phyloP scores from a whole-genome alignment of 1,140 invertebrate species.

The Ceratina calcarata region DNA sequence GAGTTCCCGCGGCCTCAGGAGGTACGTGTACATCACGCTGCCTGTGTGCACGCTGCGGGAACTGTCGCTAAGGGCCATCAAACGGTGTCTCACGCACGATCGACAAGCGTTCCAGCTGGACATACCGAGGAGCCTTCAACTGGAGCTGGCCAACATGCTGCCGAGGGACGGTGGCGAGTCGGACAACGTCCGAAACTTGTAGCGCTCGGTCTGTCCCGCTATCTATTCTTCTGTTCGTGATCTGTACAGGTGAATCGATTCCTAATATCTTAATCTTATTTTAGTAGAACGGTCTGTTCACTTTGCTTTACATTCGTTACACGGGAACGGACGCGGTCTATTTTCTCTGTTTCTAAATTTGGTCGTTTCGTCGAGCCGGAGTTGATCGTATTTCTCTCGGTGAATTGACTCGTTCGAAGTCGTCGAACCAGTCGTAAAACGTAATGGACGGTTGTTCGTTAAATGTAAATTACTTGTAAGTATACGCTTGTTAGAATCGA shows the following conservation, averaged over 20 bases:
- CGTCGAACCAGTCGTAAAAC: no score
- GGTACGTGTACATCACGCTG: conserved; percentile 70
- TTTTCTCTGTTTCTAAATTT: no score
- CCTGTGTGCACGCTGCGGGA: conserved; percentile 74
- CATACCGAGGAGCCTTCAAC: conserved; percentile 69
- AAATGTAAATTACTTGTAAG: conserved; percentile 1
- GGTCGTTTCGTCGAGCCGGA: not conserved
- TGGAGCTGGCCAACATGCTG: conserved; percentile 62
- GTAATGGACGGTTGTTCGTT: no score
- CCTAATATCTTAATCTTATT: no score
- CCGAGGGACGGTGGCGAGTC: conserved; percentile 29
- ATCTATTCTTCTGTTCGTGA: no score
- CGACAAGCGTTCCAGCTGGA: conserved; percentile 67
- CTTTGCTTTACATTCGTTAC: not conserved
- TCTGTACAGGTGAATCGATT: no score
- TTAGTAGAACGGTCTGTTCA: not conserved
- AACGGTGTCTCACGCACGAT: conserved; percentile 71
- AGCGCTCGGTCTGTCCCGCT: not conserved
- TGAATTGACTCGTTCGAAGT: not conserved
- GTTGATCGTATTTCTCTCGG: not conserved
- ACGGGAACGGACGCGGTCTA: no score
- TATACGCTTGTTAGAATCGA: not conserved
- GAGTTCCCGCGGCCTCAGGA: conserved; percentile 58
- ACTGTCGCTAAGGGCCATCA: conserved; percentile 71
- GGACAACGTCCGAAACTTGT: not conserved